phyloP scores from a whole-genome alignment of 2,888 invertebrate genomes.

The Adelognathus sp. region DNA sequence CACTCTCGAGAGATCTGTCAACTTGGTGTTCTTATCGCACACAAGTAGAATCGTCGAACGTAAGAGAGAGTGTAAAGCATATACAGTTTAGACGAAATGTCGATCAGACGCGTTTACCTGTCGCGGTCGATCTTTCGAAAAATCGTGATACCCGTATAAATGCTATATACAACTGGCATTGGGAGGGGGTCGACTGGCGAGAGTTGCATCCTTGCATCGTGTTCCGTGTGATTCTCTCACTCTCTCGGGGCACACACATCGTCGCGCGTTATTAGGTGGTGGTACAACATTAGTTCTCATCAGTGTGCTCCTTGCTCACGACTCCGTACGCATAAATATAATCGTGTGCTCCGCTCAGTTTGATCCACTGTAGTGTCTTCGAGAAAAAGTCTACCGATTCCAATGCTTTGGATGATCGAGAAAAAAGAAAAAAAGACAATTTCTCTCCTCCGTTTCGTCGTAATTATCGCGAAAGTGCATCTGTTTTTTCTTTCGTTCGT shows the following conservation, averaged over 20 bases:
- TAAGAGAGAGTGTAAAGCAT: background rate
- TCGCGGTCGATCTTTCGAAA: constrained; percentile 26
- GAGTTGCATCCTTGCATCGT: too few species aligned
- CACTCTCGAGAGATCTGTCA: background rate
- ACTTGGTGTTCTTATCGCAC: background rate
- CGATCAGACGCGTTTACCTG: background rate
- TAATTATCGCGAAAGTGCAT: background rate
- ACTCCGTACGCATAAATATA: background rate
- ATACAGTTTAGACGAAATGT: background rate
- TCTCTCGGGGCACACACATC: background rate
- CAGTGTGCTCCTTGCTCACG: background rate
- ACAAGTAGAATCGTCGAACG: background rate
- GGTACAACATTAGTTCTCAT: background rate
- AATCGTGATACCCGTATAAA: constrained; percentile 12
- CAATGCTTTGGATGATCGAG: background rate
- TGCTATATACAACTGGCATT: constrained; percentile 19
- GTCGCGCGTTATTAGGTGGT: background rate
- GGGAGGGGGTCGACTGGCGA: background rate
- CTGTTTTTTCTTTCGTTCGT: background rate
- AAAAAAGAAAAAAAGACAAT: background rate
- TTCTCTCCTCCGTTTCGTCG: background rate
- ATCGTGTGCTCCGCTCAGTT: background rate
- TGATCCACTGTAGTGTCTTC: background rate
- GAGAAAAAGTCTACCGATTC: background rate
- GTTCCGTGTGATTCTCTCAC: background rate